Conservation (phyloP, 2,888 invertebrate species). For the Lamellibrachia satsuma region DNA sequence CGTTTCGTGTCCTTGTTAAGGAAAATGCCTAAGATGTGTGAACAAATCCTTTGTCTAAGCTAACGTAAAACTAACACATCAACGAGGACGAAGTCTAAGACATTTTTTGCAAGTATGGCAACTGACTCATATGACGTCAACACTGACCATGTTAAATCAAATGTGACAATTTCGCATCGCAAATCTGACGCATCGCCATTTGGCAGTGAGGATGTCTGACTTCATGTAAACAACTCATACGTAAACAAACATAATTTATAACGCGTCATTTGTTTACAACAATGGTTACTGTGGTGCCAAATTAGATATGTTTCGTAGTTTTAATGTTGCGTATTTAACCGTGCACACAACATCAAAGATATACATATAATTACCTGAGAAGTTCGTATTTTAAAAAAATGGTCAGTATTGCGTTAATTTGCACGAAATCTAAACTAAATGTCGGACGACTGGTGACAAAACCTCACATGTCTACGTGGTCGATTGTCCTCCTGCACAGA, state of each 20-base stretch:
- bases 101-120: background rate
- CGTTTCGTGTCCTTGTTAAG: no score
- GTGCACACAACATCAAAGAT: background rate
- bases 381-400: background rate
- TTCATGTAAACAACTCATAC: background rate
- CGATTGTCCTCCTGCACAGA: background rate
- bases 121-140: no score
- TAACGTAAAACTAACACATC: background rate
- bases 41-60: no score
- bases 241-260: background rate
- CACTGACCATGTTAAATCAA: background rate
- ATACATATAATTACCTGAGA: background rate
- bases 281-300: background rate
- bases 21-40: no score
- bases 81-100: background rate
- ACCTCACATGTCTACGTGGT: background rate
- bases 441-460: background rate
- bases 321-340: background rate
- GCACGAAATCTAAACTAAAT: background rate
- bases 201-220: background rate
- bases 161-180: background rate
- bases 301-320: background rate
- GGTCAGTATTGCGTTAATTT: background rate
- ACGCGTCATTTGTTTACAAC: background rate
- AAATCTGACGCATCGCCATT: background rate